These are phyloP conservation scores for Crematogaster levior DNA, from an alignment of 2,888 invertebrate species.

Conservation along the genomic window DNA sequence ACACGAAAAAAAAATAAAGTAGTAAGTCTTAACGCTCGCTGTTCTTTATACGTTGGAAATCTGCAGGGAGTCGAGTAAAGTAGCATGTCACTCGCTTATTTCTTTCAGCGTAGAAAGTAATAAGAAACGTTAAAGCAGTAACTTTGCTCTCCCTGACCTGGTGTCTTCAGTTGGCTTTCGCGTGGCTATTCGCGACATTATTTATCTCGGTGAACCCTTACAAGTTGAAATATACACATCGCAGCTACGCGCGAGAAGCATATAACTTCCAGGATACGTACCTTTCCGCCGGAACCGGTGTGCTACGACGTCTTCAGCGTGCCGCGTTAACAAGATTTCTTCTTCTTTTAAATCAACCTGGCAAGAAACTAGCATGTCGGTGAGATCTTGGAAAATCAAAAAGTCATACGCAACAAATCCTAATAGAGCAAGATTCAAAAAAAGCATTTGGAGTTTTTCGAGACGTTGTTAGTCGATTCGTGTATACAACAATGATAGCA, in stretches of 20 bases:
- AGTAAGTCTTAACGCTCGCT: background rate
- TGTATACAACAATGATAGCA: background rate
- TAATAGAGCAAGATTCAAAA: background rate
- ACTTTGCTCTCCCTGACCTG: background rate
- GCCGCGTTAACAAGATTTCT: constrained; percentile 2
- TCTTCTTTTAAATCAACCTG: background rate
- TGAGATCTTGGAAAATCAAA: background rate
- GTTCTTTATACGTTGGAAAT: background rate
- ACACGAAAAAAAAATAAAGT: background rate
- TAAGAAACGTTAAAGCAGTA: constrained; percentile 11
- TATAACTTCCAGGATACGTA: background rate
- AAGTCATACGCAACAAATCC: background rate
- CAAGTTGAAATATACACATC: background rate
- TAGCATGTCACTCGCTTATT: background rate
- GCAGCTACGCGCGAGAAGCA: background rate
- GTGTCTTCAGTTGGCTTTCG: constrained; percentile 16
- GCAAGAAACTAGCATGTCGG: background rate
- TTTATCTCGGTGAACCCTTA: constrained; percentile 26
- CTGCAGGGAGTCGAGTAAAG: constrained; percentile 5
- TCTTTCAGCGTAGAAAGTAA: constrained; percentile 1
- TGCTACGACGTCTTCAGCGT: background rate
- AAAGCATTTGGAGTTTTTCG: background rate
- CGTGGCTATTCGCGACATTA: constrained; percentile 19
- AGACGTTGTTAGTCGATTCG: background rate
- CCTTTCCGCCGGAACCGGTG: too few species aligned